Percentiles rank a stretch among this genome's conserved stretches.
These are phyloP conservation scores for Eupeodes corollae DNA, from an alignment of 1,140 invertebrate genomes.

Conservation along the genomic window DNA sequence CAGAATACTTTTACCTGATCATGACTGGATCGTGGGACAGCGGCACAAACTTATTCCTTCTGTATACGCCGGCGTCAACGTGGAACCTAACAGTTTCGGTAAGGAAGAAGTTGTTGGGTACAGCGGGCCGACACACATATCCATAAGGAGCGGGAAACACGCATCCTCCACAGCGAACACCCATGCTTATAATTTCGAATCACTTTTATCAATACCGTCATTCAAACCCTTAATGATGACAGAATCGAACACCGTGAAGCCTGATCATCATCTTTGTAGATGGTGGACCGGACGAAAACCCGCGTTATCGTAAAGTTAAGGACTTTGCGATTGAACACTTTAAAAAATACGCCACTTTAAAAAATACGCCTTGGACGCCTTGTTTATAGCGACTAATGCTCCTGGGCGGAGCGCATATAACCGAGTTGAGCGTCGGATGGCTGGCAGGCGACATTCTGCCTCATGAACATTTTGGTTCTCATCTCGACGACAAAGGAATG, in stretches of 20 bases:
- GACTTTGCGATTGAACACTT: slow-evolving; percentile 10
- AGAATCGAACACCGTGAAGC: background rate
- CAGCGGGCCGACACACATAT: slow-evolving; percentile 27
- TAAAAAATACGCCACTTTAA: slow-evolving; percentile 11
- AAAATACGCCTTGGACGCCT: slow-evolving; percentile 31
- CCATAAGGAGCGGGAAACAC: slow-evolving; percentile 24
- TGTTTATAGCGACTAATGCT: slow-evolving; percentile 36
- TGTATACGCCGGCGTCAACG: slow-evolving; percentile 26
- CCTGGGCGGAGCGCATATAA: too few relatives aligned
- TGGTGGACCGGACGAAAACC: slow-evolving; percentile 12
- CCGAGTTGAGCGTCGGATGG: slow-evolving; percentile 3
- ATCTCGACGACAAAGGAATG: background rate
- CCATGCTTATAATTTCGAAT: slow-evolving; percentile 4
- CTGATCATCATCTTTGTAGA: slow-evolving; percentile 5
- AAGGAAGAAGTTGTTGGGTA: slow-evolving; percentile 20
- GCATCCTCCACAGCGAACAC: slow-evolving; percentile 14
- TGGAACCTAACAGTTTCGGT: slow-evolving; percentile 15
- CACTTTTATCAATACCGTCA: slow-evolving; percentile 4
- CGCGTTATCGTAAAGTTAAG: slow-evolving; percentile 9
- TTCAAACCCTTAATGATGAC: background rate
- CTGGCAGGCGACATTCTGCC: background rate
- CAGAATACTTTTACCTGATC: slow-evolving; percentile 19
- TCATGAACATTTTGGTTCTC: background rate
- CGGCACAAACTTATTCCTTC: slow-evolving; percentile 34
- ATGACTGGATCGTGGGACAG: slow-evolving; percentile 34